Evolutionary conservation across 1,140 invertebrate species (phyloP).

Genomic region (Chlorops oryzae): DNA sequence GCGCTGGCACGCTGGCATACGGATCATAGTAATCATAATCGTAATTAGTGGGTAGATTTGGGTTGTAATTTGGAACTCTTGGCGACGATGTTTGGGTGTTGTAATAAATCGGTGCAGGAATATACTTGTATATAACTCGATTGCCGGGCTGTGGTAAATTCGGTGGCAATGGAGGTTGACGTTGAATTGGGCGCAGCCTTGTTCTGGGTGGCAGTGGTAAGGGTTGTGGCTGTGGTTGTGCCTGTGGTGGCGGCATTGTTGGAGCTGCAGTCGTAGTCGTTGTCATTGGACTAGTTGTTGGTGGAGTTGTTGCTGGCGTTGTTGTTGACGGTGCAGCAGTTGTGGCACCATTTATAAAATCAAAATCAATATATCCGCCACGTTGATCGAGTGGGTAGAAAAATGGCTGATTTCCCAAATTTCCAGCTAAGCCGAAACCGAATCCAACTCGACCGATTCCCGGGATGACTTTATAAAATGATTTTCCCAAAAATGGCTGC

Average conservation of each 20-base stretch:
- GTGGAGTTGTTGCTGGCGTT: conserved; percentile 10
- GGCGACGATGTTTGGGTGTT: conserved; percentile 2
- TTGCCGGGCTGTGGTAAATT: neutral
- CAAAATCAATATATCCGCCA: too few relatives aligned
- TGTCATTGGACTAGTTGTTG: conserved; percentile 9
- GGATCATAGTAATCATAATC: conserved; percentile 4
- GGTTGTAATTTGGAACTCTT: conserved; percentile 2
- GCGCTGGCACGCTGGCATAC: neutral
- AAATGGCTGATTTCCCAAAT: too few relatives aligned
- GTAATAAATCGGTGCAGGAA: conserved; percentile 10
- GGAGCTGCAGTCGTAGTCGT: conserved; percentile 12
- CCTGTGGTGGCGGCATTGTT: conserved; percentile 14
- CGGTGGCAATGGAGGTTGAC: conserved; percentile 24
- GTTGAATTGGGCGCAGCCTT: conserved; percentile 10
- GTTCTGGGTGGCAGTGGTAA: neutral
- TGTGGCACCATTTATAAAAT: too few relatives aligned
- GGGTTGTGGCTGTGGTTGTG: conserved; percentile 4
- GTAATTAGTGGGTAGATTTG: conserved; percentile 2
- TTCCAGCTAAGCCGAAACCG: too few relatives aligned
- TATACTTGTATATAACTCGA: neutral
- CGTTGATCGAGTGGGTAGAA: too few relatives aligned
- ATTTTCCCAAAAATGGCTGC: too few relatives aligned
- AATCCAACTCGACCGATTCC: too few relatives aligned
- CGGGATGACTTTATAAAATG: too few relatives aligned
- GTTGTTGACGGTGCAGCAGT: too few relatives aligned